A percentile compares a stretch with the other conserved stretches of the same genome.
These are phyloP conservation scores for Daktulosphaira vitifoliae DNA, from an alignment of 1,140 invertebrate species.

Conservation along the genomic window DNA sequence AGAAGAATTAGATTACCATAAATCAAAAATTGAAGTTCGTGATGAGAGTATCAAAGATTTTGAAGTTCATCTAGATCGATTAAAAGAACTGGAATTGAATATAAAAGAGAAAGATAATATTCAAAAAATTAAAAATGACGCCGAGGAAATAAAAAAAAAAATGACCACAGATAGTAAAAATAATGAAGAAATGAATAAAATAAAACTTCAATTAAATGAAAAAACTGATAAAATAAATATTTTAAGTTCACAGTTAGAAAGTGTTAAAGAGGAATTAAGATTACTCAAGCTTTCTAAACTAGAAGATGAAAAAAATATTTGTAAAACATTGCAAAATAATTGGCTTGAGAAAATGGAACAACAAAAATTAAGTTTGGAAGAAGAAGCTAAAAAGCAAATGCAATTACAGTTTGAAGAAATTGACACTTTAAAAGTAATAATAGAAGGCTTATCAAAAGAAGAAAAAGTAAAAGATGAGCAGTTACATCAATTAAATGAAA, in stretches of 20 bases:
- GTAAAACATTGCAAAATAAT: background rate
- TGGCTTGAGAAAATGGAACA: too few species aligned
- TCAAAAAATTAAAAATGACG: background rate
- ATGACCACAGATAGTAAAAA: background rate
- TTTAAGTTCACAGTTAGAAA: conserved; percentile 1
- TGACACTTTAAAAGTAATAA: background rate
- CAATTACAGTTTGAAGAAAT: too few species aligned
- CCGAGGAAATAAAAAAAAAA: background rate
- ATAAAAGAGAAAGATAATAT: conserved; percentile 39
- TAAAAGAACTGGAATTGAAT: conserved; percentile 36
- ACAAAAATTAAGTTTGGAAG: too few species aligned
- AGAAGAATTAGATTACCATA: too few species aligned
- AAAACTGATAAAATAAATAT: too few species aligned
- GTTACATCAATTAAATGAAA: conserved; percentile 38
- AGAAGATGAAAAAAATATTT: conserved; percentile 36
- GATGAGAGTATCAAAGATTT: too few species aligned
- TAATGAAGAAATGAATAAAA: too few species aligned
- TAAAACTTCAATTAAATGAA: too few species aligned
- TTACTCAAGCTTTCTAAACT: background rate
- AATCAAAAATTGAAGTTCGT: too few species aligned
- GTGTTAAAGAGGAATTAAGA: background rate
- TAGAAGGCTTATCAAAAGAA: background rate
- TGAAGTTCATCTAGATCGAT: too few species aligned
- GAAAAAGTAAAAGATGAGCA: conserved; percentile 11
- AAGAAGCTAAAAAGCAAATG: too few species aligned